These are phyloP conservation scores for Climacteris rufus DNA, from an alignment of 2,113 vertebrate species.

Conservation along the genomic window DNA sequence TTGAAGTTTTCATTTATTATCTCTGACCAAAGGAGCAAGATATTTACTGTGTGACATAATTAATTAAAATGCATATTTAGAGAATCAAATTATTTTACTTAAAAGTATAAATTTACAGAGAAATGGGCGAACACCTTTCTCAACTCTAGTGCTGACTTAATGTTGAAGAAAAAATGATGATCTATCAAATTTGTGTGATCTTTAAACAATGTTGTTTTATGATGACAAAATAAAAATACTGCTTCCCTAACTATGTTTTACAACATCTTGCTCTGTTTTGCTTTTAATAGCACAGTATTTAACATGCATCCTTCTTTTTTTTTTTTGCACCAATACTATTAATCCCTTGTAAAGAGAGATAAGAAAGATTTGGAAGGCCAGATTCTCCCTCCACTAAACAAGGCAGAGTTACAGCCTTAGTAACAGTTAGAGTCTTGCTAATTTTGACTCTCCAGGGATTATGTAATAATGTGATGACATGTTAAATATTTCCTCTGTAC, in stretches of 20 bases:
- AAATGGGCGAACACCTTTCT: background rate
- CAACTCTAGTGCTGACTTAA: background rate
- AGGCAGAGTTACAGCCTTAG: conserved; percentile 5
- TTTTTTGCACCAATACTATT: background rate
- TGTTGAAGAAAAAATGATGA: conserved; percentile 30
- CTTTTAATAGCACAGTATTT: conserved; percentile 26
- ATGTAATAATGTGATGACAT: conserved; percentile 21
- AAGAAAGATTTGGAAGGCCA: background rate
- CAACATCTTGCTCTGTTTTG: conserved; percentile 64
- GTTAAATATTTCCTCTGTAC: conserved; percentile 39
- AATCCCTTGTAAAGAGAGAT: conserved; percentile 22
- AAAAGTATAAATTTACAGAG: conserved; percentile 44
- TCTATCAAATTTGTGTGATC: conserved; percentile 53
- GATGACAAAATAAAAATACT: conserved; percentile 71
- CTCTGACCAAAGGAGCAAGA: conserved; percentile 67
- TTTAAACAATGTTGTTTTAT: conserved; percentile 65
- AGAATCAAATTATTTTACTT: conserved; percentile 68
- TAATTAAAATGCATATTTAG: conserved; percentile 54
- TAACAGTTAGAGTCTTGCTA: background rate
- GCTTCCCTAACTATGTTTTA: conserved; percentile 67
- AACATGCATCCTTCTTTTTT: background rate
- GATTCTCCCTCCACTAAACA: background rate
- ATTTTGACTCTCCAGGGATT: conserved; percentile 34
- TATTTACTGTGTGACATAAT: conserved; percentile 33
- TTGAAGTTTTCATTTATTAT: conserved; percentile 58